Evolutionary conservation across 1,140 invertebrate species (phyloP), one percentile per base, ranked within the genome.

Genomic region (Drosophila micromelanica): DNA sequence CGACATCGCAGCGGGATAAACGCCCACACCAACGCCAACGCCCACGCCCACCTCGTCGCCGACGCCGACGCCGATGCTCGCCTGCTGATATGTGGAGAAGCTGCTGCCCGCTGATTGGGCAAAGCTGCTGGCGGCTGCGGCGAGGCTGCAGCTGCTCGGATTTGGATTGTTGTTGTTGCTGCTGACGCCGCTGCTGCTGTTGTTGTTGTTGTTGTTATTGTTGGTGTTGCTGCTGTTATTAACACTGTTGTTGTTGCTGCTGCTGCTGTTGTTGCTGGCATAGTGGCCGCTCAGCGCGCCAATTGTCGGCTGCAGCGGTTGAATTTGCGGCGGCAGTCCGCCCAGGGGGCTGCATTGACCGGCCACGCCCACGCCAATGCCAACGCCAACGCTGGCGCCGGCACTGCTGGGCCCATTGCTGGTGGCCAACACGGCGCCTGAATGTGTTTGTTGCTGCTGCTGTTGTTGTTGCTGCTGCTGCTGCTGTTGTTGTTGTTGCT

Each of bases 51-150:
- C 77, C 9, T 52, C 70, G 4, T 51, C 65, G 13, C 48, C 60
- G 45, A 69, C 63, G 42, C 61, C 73, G 17, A 51, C 62, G 56
- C 35, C 30, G 5, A 35, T 42, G 30, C 43, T 72, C 13, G 72
- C 43, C 79, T 90, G 90, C 38, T 91, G 81, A 91, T 91, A 91
- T 90, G 90, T 90, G 70, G 90, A 91, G 73, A 91, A 91, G 72
- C 90, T 91, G 61, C 90, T 91, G 71, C 65, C 69, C n/a, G 78
- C 49, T 32, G 89, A 91, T 23, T 91, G 89, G 4, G 84, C 73
- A 52, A 91, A 91, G 32, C 74, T 75, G 38, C 70, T 65, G 38
- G 67, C 64, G 2, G 65, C 48, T 12, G 89, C 67, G 27, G 76
- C 79, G 40, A 90, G 48, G 57, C 78, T 84, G 77, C 89, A 82